A percentile compares a stretch with the other conserved stretches of the same genome.
Evolutionary conservation across 2,888 invertebrate species (phyloP).

Genomic region (Drosophila limbata): DNA sequence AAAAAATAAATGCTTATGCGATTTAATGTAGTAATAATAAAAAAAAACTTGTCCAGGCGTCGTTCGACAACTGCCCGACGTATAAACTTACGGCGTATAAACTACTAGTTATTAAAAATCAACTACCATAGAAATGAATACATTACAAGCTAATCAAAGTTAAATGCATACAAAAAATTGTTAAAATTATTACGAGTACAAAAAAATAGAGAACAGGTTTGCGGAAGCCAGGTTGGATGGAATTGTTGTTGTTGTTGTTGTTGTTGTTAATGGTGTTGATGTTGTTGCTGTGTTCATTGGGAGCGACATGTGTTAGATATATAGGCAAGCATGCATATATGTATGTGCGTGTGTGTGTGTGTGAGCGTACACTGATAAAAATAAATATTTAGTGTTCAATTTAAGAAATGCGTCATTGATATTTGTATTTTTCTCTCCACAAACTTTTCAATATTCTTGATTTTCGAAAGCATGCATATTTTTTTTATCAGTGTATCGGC

Average conservation of each 20-base stretch:
- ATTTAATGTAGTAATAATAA: constrained; percentile 29
- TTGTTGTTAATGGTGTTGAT: constrained; percentile 20
- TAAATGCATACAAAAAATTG: constrained; percentile 19
- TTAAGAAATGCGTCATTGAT: too few species aligned
- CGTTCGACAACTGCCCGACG: constrained; percentile 72
- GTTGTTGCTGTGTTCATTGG: constrained; percentile 46
- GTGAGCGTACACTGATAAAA: constrained; percentile 19
- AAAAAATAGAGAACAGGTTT: constrained; percentile 16
- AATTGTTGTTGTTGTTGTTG: constrained; percentile 34
- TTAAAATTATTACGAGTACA: constrained; percentile 10
- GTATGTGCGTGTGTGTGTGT: constrained; percentile 46
- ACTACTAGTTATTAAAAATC: constrained; percentile 9
- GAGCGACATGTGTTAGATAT: constrained; percentile 54
- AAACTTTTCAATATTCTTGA: too few species aligned
- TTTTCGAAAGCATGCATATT: too few species aligned
- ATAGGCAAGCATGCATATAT: constrained; percentile 53
- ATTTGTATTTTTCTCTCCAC: too few species aligned
- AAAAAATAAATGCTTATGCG: constrained; percentile 38
- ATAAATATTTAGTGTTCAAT: too few species aligned
- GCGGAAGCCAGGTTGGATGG: constrained; percentile 56
- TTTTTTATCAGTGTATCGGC: constrained; percentile 11
- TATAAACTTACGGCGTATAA: constrained; percentile 35
- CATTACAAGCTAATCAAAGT: constrained; percentile 21
- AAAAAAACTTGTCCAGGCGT: constrained; percentile 46
- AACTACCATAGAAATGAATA: constrained; percentile 10